Evolutionary conservation across 2,113 vertebrate genomes (phyloP), one percentile per base, ranked within the genome.

Genomic region (Acrocephalus kingi): DNA sequence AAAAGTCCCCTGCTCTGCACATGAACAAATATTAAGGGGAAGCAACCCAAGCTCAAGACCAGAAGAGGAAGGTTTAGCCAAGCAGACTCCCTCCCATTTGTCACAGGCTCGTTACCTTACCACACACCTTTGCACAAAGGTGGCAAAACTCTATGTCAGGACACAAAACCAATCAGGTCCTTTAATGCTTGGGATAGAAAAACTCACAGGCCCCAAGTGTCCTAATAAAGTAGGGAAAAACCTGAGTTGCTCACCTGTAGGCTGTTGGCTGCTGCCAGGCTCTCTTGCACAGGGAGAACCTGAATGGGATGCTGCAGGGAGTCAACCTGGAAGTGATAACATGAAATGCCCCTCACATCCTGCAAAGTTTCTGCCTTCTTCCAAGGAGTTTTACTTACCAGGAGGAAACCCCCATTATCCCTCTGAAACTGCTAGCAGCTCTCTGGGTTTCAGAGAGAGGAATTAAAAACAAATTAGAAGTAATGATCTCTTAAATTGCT

Each of bases 401-500:
- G 27, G 27, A 90, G 25, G 24, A 94, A 82, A 31, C 23, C 25
- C 56, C 30, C 10, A 6, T 75, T 92, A 93, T 84, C 88, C 68
- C 37, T 78, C 56, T 11, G 48, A 91, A 62, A 87, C 54, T 78
- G n/a, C 41, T 84, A 88, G 68, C 61, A 91, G 49, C 52, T 72
- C 14, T 75, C 49, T 54, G 80, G 41, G 54, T 75, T 94, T 92
- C 93, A 71, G 58, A 85, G 56, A 92, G 58, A 94, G 85, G 94
- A 95, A 96, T 96, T 96, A 96, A 93, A 96, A 96, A 64, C 85
- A 84, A 90, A 96, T 97, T 90, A 97, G 25, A 90, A 73, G 93
- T 93, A 97, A 96, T 79, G 86, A 93, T 90, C 90, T 96, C 85
- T 94, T 87, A 92, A 96, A 97, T 95, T 89, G 90, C 73, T 86